Percentiles rank a stretch among this genome's conserved stretches.
Evolutionary conservation across 2,113 vertebrate species (phyloP).

Genomic region (Aleadryas rufinucha): DNA sequence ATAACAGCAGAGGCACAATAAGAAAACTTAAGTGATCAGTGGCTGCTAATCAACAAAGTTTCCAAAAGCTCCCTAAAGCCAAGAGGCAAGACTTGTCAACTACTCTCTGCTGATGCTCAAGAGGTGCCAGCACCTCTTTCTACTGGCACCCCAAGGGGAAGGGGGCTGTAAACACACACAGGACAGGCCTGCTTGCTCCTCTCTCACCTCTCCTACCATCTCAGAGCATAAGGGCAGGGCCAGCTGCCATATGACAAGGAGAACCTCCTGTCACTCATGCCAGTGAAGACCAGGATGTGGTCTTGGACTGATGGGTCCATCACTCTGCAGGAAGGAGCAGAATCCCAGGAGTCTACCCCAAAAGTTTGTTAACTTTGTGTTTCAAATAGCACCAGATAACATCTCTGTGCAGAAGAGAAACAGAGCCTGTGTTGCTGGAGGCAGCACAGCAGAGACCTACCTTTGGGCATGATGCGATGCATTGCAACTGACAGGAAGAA

Average conservation of each 20-base stretch:
- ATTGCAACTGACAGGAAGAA: constrained; percentile 97
- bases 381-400: neutral
- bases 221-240: neutral
- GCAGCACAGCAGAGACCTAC: constrained; percentile 60
- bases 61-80: neutral
- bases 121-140: neutral
- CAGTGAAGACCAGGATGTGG: neutral
- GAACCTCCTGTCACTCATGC: neutral
- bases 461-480: constrained; percentile 92
- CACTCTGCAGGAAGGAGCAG: neutral
- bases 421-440: neutral
- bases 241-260: neutral
- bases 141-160: neutral
- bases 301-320: neutral
- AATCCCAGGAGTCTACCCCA: neutral
- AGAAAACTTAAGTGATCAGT: neutral
- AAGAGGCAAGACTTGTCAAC: neutral
- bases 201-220: neutral
- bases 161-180: neutral
- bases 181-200: neutral
- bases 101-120: neutral
- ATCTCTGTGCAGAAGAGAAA: neutral
- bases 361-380: neutral
- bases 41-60: neutral
- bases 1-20: neutral